phyloP scores from a whole-genome alignment of 1,140 invertebrate genomes.

The Papilio xuthus region DNA sequence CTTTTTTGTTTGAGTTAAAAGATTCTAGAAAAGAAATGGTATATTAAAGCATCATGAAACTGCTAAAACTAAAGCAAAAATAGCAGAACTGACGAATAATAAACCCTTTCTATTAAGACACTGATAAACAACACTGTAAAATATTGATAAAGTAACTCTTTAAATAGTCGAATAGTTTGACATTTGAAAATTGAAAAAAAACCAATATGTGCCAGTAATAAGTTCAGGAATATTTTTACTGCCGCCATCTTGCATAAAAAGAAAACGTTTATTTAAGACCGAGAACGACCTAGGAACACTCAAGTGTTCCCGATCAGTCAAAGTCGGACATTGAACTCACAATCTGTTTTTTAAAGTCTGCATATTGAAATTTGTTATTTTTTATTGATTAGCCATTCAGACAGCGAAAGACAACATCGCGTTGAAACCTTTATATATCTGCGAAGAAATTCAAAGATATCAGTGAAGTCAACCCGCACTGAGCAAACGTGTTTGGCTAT shows the following conservation, averaged over 20 bases:
- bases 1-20: not conserved
- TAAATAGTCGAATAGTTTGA: not conserved
- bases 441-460: not conserved
- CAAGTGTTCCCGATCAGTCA: slow-evolving; percentile 33
- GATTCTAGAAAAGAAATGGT: not conserved
- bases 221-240: not conserved
- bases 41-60: not conserved
- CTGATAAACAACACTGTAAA: too few relatives aligned
- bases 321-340: slow-evolving; percentile 14
- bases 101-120: too few relatives aligned
- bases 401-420: not conserved
- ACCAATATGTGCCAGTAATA: not conserved
- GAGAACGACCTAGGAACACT: slow-evolving; percentile 26
- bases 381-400: not conserved
- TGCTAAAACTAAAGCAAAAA: not conserved
- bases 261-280: slow-evolving; percentile 21
- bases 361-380: not conserved
- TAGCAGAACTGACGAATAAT: too few relatives aligned
- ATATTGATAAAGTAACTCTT: too few relatives aligned
- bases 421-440: not conserved
- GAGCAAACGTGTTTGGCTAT: too few relatives aligned
- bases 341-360: not conserved
- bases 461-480: not conserved
- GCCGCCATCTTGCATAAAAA: slow-evolving; percentile 26
- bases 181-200: not conserved